Base-by-base conservation (phyloP, 35 echinoderm and acorn worm species). In the Lytechinus variegatus region DNA sequence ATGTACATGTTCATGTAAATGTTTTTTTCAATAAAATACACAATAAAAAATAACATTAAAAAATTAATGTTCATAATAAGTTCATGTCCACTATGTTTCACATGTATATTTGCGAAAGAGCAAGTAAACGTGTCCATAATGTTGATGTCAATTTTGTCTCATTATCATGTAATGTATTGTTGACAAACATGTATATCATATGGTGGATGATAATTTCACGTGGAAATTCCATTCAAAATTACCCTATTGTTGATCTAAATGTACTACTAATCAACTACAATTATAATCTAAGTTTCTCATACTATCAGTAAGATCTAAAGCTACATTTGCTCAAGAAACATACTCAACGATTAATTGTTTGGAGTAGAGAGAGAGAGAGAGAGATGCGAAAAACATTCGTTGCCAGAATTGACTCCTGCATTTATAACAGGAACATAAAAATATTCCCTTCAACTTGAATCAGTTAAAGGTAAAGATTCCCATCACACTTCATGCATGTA, bases 21-120 rank as follows among this genome's bases (percentile, higher is more conserved):
- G n/a, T 79, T 79, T 79, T 79, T 24, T 79, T 79, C 66, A 79
- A 79, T 79, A 79, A 79, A 79, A 79, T 79, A 79, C 66, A 79
- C 66, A 79, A 79, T 79, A 79, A 79, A 24, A 79, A 79, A 79
- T 24, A 71, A 71, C 61, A 16, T 71, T 13, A 71, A 71, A 79
- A 71, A 79, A 79, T n/a, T 16, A 19, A n/a, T 79, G 66, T 79
- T 79, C n/a, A 79, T 79, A 24, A 24, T 24, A 16, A 79, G 66
- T 79, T 79, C 19, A 79, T 79, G 66, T 79, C 66, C 66, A 11
- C 56, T 9, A n/a, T 79, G 66, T 79, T 1, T 79, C 19, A 16
- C 66, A 24, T 79, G 66, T 79, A 79, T 79, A 24, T 79, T 79
- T 79, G 66, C 66, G n/a, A 79, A 24, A 24, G 66, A 24, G 66